Conservation (phyloP, 2,113 vertebrate species). For the Atlantisia rogersi region DNA sequence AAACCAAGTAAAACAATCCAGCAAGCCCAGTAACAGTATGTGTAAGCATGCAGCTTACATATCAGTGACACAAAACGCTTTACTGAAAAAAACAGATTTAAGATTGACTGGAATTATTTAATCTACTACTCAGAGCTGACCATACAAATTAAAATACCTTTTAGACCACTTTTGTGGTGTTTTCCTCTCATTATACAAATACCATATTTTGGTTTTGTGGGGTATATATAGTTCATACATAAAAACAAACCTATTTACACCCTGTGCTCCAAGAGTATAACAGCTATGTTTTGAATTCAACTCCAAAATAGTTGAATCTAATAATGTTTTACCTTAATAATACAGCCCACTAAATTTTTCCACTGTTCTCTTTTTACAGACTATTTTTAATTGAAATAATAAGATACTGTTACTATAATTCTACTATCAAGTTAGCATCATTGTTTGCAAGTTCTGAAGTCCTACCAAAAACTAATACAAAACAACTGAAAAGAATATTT, state of each 20-base stretch:
- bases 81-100: not conserved
- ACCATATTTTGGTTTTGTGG: not conserved
- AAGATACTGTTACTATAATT: not conserved
- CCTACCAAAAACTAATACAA: not conserved
- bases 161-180: too few species aligned
- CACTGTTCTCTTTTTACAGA: slow-evolving; percentile 12
- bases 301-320: not conserved
- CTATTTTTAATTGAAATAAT: not conserved
- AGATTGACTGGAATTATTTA: not conserved
- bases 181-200: not conserved
- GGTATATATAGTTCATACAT: not conserved
- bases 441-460: not conserved
- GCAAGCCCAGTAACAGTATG: not conserved
- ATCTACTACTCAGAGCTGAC: not conserved
- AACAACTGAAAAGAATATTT: not conserved
- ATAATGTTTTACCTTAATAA: not conserved
- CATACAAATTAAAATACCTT: not conserved
- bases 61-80: not conserved
- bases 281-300: slow-evolving; percentile 36
- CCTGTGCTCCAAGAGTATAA: not conserved
- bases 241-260: not conserved
- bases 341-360: not conserved
- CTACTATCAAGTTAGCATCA: not conserved
- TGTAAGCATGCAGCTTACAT: not conserved
- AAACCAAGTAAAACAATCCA: not conserved